Conservation (phyloP, 2,888 invertebrate species). For the Lithophane ornitopus region DNA sequence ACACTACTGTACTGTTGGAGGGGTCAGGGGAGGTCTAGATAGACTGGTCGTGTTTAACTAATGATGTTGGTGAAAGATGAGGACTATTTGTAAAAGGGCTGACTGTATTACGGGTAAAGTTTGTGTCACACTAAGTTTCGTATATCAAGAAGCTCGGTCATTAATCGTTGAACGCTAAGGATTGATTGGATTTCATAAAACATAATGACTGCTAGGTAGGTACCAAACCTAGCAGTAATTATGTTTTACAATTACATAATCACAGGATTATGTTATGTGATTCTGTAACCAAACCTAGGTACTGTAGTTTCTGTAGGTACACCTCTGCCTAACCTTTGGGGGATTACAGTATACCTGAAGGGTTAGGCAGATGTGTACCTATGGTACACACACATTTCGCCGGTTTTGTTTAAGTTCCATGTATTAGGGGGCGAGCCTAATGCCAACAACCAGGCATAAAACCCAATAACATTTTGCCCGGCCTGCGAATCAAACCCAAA, state of each 20-base stretch:
- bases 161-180: constrained; percentile 38
- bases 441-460: background rate
- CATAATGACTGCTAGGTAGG: background rate
- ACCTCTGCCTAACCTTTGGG: no score
- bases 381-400: no score
- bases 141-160: constrained; percentile 27
- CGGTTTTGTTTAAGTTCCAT: background rate
- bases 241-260: no score
- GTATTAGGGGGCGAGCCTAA: background rate
- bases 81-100: constrained; percentile 78
- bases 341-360: no score
- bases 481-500: background rate
- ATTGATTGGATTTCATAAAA: constrained; percentile 27
- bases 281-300: no score
- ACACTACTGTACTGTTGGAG: constrained; percentile 20
- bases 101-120: constrained; percentile 58
- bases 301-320: no score
- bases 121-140: constrained; percentile 53
- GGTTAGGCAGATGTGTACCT: no score
- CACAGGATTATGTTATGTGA: no score
- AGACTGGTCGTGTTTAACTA: constrained; percentile 75
- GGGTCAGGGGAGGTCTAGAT: constrained; percentile 60
- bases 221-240: no score
- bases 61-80: constrained; percentile 81
- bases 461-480: background rate